Conservation (phyloP, 2,113 vertebrate species). For the Oreochromis aureus region DNA sequence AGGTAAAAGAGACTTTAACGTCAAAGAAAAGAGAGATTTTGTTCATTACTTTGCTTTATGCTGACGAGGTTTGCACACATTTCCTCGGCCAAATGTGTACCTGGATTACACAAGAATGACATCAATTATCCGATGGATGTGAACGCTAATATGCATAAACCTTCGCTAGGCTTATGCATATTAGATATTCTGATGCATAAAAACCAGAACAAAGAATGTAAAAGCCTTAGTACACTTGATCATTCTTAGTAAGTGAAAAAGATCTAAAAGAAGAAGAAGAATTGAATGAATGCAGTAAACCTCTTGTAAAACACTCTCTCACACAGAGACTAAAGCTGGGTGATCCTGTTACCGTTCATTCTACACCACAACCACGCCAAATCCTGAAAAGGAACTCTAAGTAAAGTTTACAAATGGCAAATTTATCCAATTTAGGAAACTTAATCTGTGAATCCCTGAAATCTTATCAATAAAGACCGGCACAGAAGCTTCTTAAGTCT, state of each 20-base stretch:
- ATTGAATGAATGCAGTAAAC: background rate
- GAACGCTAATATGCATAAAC: background rate
- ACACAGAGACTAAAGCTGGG: background rate
- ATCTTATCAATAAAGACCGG: background rate
- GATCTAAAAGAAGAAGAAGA: background rate
- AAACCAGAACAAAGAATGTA: background rate
- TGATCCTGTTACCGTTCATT: constrained; percentile 1
- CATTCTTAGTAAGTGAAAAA: background rate
- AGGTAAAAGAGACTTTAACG: background rate
- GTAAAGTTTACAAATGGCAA: constrained; percentile 32
- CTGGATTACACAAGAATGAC: background rate
- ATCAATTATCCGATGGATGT: background rate
- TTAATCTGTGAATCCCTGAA: constrained; percentile 14
- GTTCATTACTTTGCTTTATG: background rate
- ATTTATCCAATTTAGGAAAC: constrained; percentile 50
- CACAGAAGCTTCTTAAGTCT: background rate
- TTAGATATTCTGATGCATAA: background rate
- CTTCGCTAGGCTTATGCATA: background rate
- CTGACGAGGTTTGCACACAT: background rate
- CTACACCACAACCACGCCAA: background rate
- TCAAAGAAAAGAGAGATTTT: background rate
- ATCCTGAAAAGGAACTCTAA: constrained; percentile 28
- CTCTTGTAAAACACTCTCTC: background rate
- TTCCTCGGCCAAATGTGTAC: background rate
- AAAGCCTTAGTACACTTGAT: background rate